A percentile compares a stretch with the other conserved stretches of the same genome.
phyloP scores from a whole-genome alignment of 2,888 invertebrate genomes.

The Leptinotarsa tumamoca region DNA sequence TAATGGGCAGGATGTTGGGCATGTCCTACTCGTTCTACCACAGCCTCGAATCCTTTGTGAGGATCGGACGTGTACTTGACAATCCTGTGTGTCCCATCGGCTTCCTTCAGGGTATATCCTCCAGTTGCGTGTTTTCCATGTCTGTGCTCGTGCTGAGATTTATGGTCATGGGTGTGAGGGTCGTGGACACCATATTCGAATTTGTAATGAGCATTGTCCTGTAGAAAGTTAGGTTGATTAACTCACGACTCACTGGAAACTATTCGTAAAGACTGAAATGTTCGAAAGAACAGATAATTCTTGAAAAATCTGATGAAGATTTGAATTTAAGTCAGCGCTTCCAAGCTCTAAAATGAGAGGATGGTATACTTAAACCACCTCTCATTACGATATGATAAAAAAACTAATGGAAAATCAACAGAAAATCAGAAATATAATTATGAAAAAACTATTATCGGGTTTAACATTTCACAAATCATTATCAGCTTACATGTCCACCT shows the following conservation, averaged over 20 bases:
- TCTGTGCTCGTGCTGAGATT: constrained; percentile 61
- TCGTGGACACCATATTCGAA: constrained; percentile 64
- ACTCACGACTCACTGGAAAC: too few relatives aligned
- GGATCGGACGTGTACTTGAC: constrained; percentile 59
- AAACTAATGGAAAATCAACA: not conserved
- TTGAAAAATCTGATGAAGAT: too few relatives aligned
- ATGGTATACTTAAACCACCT: too few relatives aligned
- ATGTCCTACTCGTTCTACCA: constrained; percentile 51
- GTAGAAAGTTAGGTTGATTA: not conserved
- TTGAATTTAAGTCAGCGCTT: too few relatives aligned
- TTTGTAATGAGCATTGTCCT: constrained; percentile 55
- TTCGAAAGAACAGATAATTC: too few relatives aligned
- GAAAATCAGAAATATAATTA: not conserved
- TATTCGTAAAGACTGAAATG: too few relatives aligned
- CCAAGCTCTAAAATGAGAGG: too few relatives aligned
- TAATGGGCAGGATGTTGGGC: constrained; percentile 52
- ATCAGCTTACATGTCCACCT: constrained; percentile 29
- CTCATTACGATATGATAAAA: too few relatives aligned
- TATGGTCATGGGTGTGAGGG: constrained; percentile 62
- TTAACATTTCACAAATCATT: too few relatives aligned
- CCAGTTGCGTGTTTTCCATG: constrained; percentile 63
- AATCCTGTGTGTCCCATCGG: constrained; percentile 62
- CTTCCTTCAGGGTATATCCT: constrained; percentile 60
- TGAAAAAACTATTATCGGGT: too few relatives aligned
- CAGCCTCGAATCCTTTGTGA: constrained; percentile 53